Evolutionary conservation across 2,888 invertebrate genomes (phyloP).

Genomic region (Steinernema hermaphroditum): DNA sequence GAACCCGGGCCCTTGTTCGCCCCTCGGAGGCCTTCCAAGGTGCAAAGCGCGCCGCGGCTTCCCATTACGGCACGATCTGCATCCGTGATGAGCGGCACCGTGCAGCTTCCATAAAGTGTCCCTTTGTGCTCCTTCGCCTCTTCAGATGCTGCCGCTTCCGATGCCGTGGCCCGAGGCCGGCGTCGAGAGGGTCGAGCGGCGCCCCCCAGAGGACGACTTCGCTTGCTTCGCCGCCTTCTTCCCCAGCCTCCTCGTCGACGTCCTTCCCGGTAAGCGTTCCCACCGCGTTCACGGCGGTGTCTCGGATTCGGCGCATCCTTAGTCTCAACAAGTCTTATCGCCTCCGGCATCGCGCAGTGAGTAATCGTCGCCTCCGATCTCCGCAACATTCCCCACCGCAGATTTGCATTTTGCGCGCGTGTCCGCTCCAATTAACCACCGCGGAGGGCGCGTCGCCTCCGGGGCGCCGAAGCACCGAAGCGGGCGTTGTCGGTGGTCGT

Average conservation of each 20-base stretch:
- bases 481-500: no score
- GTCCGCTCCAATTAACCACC: constrained; percentile 21
- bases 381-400: constrained; percentile 23
- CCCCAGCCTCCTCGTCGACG: constrained; percentile 7
- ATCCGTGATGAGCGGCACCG: neutral
- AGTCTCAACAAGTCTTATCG: constrained; percentile 30
- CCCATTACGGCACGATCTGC: constrained; percentile 25
- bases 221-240: constrained; percentile 27
- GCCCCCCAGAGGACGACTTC: constrained; percentile 7
- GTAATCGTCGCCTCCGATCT: constrained; percentile 19
- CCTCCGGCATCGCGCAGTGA: constrained; percentile 30
- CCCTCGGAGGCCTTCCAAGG: neutral
- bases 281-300: constrained; percentile 2
- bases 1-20: neutral
- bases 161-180: no score
- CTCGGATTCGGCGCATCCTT: constrained; percentile 19
- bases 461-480: neutral
- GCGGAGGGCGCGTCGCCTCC: neutral
- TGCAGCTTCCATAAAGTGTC: no score
- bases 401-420: constrained; percentile 30
- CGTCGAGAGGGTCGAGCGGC: no score
- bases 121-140: no score
- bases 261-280: neutral
- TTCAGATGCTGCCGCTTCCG: no score
- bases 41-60: constrained; percentile 25